phyloP scores from a whole-genome alignment of 2,888 invertebrate species.

The Himalopsyche tibetana region DNA sequence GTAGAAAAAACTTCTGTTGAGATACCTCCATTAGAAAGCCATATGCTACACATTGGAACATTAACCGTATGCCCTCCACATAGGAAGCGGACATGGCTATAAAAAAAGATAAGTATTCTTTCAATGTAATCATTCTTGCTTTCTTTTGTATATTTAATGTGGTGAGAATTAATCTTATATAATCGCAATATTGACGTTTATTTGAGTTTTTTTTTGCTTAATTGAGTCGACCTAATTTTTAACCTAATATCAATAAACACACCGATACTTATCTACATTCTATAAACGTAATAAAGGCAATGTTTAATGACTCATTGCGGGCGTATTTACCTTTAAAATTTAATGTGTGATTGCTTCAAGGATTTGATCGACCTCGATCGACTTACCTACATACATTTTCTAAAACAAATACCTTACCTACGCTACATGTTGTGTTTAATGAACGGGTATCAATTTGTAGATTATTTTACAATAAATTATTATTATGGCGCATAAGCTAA shows the following conservation, averaged over 20 bases:
- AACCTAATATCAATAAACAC: not conserved
- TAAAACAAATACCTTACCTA: not conserved
- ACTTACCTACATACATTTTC: conserved; percentile 24
- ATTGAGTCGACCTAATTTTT: not conserved
- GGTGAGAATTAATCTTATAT: no score
- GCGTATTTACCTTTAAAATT: conserved; percentile 6
- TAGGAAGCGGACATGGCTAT: no score
- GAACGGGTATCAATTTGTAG: not conserved
- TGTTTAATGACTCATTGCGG: not conserved
- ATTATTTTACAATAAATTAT: not conserved
- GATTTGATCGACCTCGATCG: conserved; percentile 28
- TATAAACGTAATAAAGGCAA: not conserved
- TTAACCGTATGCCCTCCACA: no score
- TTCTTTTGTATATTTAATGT: no score
- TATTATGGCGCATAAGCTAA: no score
- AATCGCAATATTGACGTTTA: no score
- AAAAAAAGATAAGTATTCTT: no score
- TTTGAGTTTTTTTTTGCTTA: no score
- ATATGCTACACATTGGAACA: no score
- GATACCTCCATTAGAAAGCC: no score
- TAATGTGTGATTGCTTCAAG: conserved; percentile 25
- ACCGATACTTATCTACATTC: not conserved
- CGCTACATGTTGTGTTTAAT: not conserved
- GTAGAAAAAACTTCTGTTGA: no score
- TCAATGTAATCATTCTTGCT: no score